Evolutionary conservation across 2,888 invertebrate species (phyloP), one percentile per base, ranked within the genome.

Genomic region (Apantesis nais): DNA sequence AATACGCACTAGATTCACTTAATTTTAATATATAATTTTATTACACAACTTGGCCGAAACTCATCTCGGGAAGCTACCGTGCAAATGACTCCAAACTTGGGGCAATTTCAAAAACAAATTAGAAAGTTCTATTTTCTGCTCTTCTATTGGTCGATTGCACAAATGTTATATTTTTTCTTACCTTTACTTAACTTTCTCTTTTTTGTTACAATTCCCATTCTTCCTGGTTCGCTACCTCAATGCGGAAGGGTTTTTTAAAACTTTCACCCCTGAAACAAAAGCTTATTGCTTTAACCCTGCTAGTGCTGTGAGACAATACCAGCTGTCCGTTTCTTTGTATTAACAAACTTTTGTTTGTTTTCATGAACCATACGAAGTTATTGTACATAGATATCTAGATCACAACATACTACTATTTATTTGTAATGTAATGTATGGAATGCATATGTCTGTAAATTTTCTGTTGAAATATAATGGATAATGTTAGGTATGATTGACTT

Each of bases 141-240:
- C 85, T 83, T 79, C 83, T 80, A 94, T 94, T 95, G 94, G 94
- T 86, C 87, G 77, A 79, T 87, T 85, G 79, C 72, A 85, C 86
- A 89, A 90, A 85, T 86, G 88, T 74, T 84, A 82, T 74, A 77
- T 85, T 88, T 89, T 89, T 88, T 87, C 84, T 82, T 88, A 90
- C 89, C 91, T 90, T 85, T 83, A 79, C 80, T 78, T 77, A 85
- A 94, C 94, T 94, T 94, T 94, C 94, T 94, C 93, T 89, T 93
- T 94, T 94, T 93, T 94, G 93, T 93, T 94, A 89, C 90, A 93
- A 87, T 93, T 93, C 85, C 79, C 78, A 87, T 86, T 91, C 89
- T 93, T 92, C 90, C 92, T 92, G 89, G 89, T 88, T 86, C 79
- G 76, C 77, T 87, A 92, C 90, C 88, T 90, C 85, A 90, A 92